Conservation (phyloP, 2,888 invertebrate species). For the Deroplatys truncata region DNA sequence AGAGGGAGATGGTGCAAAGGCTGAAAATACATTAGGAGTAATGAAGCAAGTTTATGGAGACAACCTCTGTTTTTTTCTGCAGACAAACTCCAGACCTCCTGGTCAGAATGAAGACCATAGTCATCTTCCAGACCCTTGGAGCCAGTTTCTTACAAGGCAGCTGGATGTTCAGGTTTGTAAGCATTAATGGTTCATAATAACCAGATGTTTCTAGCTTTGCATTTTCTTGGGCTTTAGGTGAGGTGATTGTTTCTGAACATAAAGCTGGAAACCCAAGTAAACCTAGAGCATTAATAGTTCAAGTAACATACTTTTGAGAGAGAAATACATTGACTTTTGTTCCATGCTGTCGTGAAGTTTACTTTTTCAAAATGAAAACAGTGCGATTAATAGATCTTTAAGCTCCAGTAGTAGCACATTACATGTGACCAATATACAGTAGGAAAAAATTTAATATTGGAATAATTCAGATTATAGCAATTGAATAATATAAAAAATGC, state of each 20-base stretch:
- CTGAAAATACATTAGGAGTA: slow-evolving; percentile 75
- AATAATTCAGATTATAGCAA: no score
- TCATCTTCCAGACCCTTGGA: slow-evolving; percentile 81
- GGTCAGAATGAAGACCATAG: slow-evolving; percentile 48
- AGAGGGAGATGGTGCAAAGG: slow-evolving; percentile 51
- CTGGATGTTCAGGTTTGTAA: slow-evolving; percentile 49
- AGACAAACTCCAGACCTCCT: slow-evolving; percentile 77
- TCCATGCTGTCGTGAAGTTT: no score
- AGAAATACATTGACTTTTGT: no score
- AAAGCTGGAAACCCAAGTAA: not conserved
- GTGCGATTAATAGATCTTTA: no score
- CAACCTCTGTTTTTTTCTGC: slow-evolving; percentile 81
- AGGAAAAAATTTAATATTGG: no score
- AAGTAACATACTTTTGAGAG: no score
- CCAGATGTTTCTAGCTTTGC: no score
- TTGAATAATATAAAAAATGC: no score
- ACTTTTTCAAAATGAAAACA: no score
- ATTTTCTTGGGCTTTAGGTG: not conserved
- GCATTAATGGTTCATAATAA: not conserved
- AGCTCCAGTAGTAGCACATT: no score
- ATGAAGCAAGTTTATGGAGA: slow-evolving; percentile 85
- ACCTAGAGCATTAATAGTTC: not conserved
- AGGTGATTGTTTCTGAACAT: not conserved
- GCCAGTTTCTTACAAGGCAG: slow-evolving; percentile 65
- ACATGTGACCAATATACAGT: no score